Conservation (phyloP, 92 coral and sea anemone genomes). For the Chrysogorgia sp. region DNA sequence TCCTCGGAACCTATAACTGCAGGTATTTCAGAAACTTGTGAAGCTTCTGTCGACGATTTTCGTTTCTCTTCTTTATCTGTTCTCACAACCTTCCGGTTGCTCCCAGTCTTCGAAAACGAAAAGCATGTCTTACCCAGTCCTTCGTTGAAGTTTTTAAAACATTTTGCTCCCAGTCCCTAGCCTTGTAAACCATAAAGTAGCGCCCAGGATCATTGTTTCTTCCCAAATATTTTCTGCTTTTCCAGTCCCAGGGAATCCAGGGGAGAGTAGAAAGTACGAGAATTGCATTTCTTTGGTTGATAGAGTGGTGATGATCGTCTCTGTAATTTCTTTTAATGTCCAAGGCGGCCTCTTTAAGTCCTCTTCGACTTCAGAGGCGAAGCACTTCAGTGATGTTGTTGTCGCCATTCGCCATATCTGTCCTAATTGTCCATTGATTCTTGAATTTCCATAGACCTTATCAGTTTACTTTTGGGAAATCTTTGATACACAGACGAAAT, state of each 20-base stretch:
- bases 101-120: conserved; percentile 47
- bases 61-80: background rate
- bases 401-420: too few relatives aligned
- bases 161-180: conserved; percentile 52
- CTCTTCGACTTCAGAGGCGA: background rate
- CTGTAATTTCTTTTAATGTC: background rate
- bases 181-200: conserved; percentile 42
- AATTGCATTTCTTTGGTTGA: background rate
- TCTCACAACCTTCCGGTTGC: conserved; percentile 51
- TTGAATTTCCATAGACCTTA: too few relatives aligned
- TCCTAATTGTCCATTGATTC: too few relatives aligned
- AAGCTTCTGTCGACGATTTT: background rate
- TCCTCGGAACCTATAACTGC: conserved; percentile 7
- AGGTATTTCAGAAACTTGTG: conserved; percentile 11
- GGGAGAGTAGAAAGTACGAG: background rate
- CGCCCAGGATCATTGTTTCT: conserved; percentile 36
- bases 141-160: conserved; percentile 25
- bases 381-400: too few relatives aligned
- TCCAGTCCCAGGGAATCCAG: conserved; percentile 14
- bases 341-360: background rate
- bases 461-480: too few relatives aligned
- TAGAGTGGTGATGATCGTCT: background rate
- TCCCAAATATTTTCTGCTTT: background rate
- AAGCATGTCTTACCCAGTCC: conserved; percentile 41
- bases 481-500: too few relatives aligned